These are phyloP conservation scores for Oriolus oriolus DNA, from an alignment of 2,113 vertebrate species.

Conservation along the genomic window DNA sequence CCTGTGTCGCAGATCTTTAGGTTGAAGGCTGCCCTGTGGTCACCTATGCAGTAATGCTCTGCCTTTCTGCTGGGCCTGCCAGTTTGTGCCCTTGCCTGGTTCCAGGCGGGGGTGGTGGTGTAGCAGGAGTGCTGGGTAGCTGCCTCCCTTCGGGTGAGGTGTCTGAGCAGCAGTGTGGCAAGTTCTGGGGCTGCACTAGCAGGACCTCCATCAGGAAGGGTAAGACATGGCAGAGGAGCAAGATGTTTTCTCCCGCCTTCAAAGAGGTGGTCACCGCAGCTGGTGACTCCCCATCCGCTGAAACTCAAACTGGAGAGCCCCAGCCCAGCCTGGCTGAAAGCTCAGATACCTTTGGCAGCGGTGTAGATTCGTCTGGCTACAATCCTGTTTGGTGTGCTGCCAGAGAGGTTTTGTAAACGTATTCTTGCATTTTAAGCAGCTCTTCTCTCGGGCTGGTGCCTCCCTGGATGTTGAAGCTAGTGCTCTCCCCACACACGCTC, in stretches of 20 bases:
- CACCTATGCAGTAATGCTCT: neutral
- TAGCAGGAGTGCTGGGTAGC: neutral
- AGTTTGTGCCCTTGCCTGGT: neutral
- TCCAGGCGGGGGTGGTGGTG: neutral
- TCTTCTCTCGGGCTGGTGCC: neutral
- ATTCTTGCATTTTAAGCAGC: neutral
- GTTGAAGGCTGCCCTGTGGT: neutral
- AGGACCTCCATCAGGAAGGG: neutral
- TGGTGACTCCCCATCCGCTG: neutral
- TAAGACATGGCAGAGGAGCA: neutral
- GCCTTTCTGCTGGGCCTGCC: neutral
- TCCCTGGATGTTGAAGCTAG: neutral
- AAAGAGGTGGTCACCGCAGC: neutral
- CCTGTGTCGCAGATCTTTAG: neutral
- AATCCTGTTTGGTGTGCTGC: neutral
- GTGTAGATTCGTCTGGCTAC: neutral
- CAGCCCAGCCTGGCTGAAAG: neutral
- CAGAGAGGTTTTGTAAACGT: neutral
- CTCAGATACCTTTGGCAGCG: fast-evolving
- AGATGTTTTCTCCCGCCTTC: neutral
- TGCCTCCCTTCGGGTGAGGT: neutral
- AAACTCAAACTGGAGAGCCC: neutral
- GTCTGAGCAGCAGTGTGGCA: neutral
- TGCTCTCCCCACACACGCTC: neutral
- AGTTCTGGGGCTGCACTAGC: neutral